These are phyloP conservation scores for Chaetogeoica ovagalla DNA, from an alignment of 2,888 invertebrate species.

Conservation along the genomic window DNA sequence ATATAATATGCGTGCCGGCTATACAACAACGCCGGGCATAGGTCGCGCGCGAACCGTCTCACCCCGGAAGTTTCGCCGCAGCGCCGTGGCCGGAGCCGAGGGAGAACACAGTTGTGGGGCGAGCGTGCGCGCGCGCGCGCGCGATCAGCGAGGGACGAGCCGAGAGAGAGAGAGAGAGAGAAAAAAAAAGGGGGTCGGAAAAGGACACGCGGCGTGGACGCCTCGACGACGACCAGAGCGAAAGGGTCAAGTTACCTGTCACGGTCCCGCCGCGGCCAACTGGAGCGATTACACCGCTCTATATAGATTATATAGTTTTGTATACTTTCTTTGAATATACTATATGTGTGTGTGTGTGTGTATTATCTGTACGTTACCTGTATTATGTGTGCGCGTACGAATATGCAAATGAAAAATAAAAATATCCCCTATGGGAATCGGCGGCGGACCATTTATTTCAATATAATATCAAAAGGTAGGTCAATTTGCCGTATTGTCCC, in stretches of 20 bases:
- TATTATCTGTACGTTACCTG: conserved; percentile 19
- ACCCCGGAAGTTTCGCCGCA: conserved; percentile 46
- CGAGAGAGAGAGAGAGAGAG: too few relatives aligned
- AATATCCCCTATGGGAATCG: conserved; percentile 47
- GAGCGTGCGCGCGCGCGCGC: not conserved
- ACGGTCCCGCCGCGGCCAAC: conserved; percentile 39
- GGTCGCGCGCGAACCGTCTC: conserved; percentile 50
- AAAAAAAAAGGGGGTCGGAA: conserved; percentile 35
- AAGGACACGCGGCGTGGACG: conserved; percentile 30
- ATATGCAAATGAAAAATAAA: conserved; percentile 40
- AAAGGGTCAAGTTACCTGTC: conserved; percentile 53
- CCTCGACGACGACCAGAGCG: conserved; percentile 12
- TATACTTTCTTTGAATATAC: conserved; percentile 23
- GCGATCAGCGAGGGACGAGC: not conserved
- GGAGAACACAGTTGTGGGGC: too few relatives aligned
- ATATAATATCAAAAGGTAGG: conserved; percentile 52
- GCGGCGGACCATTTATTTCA: conserved; percentile 48
- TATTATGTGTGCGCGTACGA: not conserved
- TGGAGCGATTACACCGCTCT: conserved; percentile 37
- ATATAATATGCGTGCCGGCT: too few relatives aligned
- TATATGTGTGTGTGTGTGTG: too few relatives aligned
- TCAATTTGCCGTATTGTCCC: conserved; percentile 43
- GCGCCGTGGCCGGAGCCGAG: not conserved
- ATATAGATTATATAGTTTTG: not conserved
- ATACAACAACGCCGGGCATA: not conserved